phyloP scores from a whole-genome alignment of 2,888 invertebrate species.

The Eledone cirrhosa region DNA sequence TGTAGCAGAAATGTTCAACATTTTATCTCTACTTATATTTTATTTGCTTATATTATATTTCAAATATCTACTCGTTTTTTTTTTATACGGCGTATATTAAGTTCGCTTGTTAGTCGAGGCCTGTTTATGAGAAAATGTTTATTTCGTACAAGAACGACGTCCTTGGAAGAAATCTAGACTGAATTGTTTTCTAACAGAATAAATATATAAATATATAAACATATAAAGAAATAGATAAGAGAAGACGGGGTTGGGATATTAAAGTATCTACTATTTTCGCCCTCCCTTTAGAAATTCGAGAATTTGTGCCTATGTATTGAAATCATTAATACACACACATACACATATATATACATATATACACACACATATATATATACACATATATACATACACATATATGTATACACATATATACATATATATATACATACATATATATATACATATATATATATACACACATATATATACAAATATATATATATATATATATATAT shows the following conservation, averaged over 20 bases:
- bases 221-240: too few relatives aligned
- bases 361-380: neutral
- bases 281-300: neutral
- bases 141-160: too few relatives aligned
- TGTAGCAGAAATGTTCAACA: too few relatives aligned
- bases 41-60: too few relatives aligned
- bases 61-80: too few relatives aligned
- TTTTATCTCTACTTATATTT: too few relatives aligned
- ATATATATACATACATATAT: neutral
- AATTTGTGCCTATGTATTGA: neutral
- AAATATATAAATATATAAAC: too few relatives aligned
- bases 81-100: too few relatives aligned
- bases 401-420: neutral
- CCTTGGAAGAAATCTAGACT: too few relatives aligned
- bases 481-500: conserved; percentile 6
- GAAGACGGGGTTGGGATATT: neutral
- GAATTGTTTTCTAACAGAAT: too few relatives aligned
- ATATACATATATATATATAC: neutral
- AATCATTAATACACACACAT: neutral
- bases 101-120: too few relatives aligned
- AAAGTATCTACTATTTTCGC: neutral
- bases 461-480: neutral
- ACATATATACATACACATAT: neutral
- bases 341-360: neutral
- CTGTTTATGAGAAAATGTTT: too few relatives aligned